Conservation (phyloP, 2,113 vertebrate species). For the Petroica traversi region DNA sequence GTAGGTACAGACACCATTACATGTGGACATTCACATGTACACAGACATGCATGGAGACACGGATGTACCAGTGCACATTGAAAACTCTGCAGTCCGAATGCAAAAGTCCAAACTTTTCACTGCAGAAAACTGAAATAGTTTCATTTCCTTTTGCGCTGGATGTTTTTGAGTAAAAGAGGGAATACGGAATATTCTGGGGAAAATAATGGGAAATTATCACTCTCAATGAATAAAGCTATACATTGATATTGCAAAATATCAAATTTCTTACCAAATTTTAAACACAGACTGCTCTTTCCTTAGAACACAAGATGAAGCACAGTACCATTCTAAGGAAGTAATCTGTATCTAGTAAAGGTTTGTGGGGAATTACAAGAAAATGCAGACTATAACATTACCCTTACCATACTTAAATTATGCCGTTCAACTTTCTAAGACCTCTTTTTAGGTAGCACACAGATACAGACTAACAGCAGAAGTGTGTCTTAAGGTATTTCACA, state of each 20-base stretch:
- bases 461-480: not conserved
- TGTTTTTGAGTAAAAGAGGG: not conserved
- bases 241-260: not conserved
- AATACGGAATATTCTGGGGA: not conserved
- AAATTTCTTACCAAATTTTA: not conserved
- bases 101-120: not conserved
- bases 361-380: not conserved
- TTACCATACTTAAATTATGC: not conserved
- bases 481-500: not conserved
- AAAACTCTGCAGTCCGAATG: not conserved
- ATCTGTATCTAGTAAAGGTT: not conserved
- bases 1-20: not conserved
- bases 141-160: not conserved
- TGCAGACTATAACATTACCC: not conserved
- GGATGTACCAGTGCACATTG: not conserved
- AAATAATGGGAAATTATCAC: not conserved
- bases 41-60: fast-evolving
- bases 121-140: not conserved
- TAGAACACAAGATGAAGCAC: not conserved
- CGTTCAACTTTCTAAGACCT: not conserved
- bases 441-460: not conserved
- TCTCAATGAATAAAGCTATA: not conserved
- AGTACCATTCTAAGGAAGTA: not conserved
- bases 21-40: fast-evolving
- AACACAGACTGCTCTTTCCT: not conserved